Conservation (phyloP, 35 echinoderm and acorn worm genomes). For the Amphiura filiformis region DNA sequence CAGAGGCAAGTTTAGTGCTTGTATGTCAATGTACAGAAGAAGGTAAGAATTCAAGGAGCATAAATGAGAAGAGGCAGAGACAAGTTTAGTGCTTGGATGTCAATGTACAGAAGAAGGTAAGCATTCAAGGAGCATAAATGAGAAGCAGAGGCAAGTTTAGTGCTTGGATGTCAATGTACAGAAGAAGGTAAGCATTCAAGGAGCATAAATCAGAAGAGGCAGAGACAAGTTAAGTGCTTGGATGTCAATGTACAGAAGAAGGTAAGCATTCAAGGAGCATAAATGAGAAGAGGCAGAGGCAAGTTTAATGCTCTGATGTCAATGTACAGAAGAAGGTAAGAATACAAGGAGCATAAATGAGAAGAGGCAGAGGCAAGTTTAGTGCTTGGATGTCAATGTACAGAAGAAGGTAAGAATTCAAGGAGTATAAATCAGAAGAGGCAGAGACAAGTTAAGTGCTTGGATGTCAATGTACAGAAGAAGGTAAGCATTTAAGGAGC, state of each 20-base stretch:
- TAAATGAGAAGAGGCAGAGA: background rate
- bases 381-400: conserved; percentile 42
- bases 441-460: too few relatives aligned
- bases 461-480: too few relatives aligned
- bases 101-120: background rate
- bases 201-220: too few relatives aligned
- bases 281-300: too few relatives aligned
- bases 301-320: too few relatives aligned
- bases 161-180: conserved; percentile 44
- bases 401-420: conserved; percentile 71
- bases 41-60: conserved; percentile 18
- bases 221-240: conserved; percentile 47
- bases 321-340: too few relatives aligned
- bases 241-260: conserved; percentile 46
- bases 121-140: too few relatives aligned
- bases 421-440: too few relatives aligned
- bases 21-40: background rate
- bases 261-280: too few relatives aligned
- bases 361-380: too few relatives aligned
- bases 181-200: conserved; percentile 70
- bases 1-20: conserved; percentile 38
- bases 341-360: too few relatives aligned
- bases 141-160: conserved; percentile 38
- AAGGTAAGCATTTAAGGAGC: too few relatives aligned
- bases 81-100: conserved; percentile 44